These are phyloP conservation scores for Actinernus sp. DNA, from an alignment of 92 coral and sea anemone species.

Conservation along the genomic window DNA sequence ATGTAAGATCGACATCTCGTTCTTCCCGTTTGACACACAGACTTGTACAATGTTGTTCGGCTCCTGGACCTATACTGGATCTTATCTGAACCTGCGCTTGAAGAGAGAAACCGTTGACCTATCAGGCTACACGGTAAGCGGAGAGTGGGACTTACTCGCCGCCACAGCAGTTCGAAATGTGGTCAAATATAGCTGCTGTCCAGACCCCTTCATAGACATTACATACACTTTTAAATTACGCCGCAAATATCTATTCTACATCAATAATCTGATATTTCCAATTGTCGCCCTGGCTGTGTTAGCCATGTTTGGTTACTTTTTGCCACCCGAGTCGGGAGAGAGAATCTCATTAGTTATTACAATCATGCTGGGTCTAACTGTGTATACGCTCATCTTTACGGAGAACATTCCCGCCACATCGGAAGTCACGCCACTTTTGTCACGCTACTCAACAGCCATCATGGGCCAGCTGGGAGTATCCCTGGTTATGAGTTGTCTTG, in stretches of 20 bases:
- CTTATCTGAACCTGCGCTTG: conserved; percentile 71
- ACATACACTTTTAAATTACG: conserved; percentile 79
- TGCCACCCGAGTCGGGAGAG: conserved; percentile 95
- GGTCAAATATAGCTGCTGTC: conserved; percentile 91
- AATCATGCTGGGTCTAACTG: conserved; percentile 89
- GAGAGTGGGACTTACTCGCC: conserved; percentile 88
- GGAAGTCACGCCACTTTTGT: conserved; percentile 90
- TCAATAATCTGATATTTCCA: conserved; percentile 87
- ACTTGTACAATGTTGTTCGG: conserved; percentile 86
- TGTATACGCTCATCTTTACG: conserved; percentile 87
- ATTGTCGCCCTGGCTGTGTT: conserved; percentile 85
- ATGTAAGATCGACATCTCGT: conserved; percentile 93
- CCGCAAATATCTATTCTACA: conserved; percentile 78
- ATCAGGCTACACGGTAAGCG: conserved; percentile 81
- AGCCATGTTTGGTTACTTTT: conserved; percentile 81
- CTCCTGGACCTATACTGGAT: conserved; percentile 92
- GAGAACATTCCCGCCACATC: conserved; percentile 92
- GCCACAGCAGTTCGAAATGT: conserved; percentile 83
- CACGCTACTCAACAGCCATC: conserved; percentile 87
- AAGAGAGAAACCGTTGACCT: conserved; percentile 76
- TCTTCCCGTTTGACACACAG: conserved; percentile 94
- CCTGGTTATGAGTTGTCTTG: conserved; percentile 74
- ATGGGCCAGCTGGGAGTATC: conserved; percentile 81
- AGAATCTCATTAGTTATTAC: conserved; percentile 93
- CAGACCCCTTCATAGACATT: conserved; percentile 85